Conservation (phyloP, 2,797 vertebrate genomes). For the Delichon dasypus region DNA sequence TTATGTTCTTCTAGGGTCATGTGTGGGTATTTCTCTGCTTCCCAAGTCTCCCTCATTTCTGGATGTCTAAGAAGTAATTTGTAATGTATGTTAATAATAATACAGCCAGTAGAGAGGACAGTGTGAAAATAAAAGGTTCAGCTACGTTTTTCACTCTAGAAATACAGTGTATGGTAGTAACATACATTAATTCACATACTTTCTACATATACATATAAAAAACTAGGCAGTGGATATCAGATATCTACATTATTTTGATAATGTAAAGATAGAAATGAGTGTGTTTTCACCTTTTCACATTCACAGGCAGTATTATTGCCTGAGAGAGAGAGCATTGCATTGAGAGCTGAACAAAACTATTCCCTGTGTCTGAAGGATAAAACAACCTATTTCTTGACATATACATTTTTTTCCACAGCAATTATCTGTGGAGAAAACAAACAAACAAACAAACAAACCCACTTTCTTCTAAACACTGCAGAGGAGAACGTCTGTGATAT, state of each 20-base stretch:
- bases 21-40: background rate
- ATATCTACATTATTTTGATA: background rate
- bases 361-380: background rate
- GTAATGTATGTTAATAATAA: background rate
- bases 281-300: background rate
- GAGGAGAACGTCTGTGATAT: background rate
- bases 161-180: fast-evolving
- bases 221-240: background rate
- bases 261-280: background rate
- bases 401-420: background rate
- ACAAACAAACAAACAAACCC: background rate
- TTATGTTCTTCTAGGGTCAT: background rate
- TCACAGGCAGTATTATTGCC: background rate
- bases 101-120: background rate
- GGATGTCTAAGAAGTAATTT: background rate
- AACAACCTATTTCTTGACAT: background rate
- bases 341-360: background rate
- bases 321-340: background rate
- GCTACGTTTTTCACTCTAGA: background rate
- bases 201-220: background rate
- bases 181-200: background rate
- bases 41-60: background rate
- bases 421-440: background rate
- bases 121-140: background rate
- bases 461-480: background rate